These are phyloP conservation scores for Malurus elegans DNA, from an alignment of 2,113 vertebrate genomes.

Conservation along the genomic window DNA sequence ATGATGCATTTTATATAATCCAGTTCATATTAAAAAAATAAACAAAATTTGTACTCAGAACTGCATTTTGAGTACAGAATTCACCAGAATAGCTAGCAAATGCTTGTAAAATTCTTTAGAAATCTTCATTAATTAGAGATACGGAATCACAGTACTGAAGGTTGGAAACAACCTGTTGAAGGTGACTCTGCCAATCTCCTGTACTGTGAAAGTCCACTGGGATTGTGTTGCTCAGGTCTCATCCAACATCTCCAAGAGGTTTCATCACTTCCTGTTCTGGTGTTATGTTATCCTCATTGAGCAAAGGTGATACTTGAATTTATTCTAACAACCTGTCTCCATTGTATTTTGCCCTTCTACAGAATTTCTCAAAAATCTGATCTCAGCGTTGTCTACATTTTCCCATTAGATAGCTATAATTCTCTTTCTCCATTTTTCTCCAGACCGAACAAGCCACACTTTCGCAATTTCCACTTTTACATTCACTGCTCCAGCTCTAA, in stretches of 20 bases:
- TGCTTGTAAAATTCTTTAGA: neutral
- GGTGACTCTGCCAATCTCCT: neutral
- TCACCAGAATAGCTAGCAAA: neutral
- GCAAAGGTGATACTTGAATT: neutral
- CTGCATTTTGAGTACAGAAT: neutral
- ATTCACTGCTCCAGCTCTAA: neutral
- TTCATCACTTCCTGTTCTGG: neutral
- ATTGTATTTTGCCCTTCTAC: neutral
- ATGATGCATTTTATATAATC: neutral
- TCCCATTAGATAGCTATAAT: neutral
- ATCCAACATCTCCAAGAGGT: neutral
- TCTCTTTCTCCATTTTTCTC: neutral
- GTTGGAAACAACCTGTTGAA: neutral
- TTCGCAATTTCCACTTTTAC: neutral
- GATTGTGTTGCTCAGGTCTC: neutral
- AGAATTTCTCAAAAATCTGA: neutral
- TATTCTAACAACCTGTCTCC: neutral
- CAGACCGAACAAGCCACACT: neutral
- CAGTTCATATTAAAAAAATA: neutral
- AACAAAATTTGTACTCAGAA: neutral
- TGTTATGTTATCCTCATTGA: fast-evolving
- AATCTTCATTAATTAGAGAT: neutral
- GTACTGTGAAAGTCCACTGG: neutral
- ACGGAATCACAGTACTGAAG: neutral
- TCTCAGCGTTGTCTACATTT: neutral